Evolutionary conservation across 2,888 invertebrate species (phyloP).

Genomic region (Nycteola revayana): DNA sequence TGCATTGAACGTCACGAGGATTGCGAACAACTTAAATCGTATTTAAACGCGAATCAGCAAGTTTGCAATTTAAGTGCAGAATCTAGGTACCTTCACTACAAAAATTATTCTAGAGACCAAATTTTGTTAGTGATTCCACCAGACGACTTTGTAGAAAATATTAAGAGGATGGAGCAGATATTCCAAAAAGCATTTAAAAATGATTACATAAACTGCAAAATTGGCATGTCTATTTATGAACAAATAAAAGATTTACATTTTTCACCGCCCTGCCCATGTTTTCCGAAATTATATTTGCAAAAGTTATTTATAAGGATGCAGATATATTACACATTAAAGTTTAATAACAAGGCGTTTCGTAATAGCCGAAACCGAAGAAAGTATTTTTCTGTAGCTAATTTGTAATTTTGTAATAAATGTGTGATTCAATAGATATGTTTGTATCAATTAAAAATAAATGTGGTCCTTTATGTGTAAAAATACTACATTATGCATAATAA

Average conservation of each 20-base stretch:
- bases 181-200: slow-evolving; percentile 12
- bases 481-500: too few relatives aligned
- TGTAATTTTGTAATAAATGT: background rate
- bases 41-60: too few relatives aligned
- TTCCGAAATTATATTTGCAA: slow-evolving; percentile 11
- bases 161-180: slow-evolving; percentile 13
- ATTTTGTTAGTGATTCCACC: slow-evolving; percentile 8
- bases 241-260: slow-evolving; percentile 9
- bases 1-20: slow-evolving; percentile 6
- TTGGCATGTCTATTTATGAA: slow-evolving; percentile 8
- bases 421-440: too few relatives aligned
- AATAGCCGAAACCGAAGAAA: slow-evolving; percentile 6
- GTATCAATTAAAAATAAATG: too few relatives aligned
- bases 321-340: slow-evolving; percentile 12
- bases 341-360: slow-evolving; percentile 12
- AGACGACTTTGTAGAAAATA: slow-evolving; percentile 13
- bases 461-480: too few relatives aligned
- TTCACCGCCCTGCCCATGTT: slow-evolving; percentile 9
- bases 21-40: background rate
- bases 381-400: slow-evolving; percentile 11
- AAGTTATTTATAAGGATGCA: slow-evolving; percentile 11
- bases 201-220: slow-evolving; percentile 9
- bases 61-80: too few relatives aligned
- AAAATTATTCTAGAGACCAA: slow-evolving; percentile 3
- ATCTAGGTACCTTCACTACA: background rate